Evolutionary conservation across 1,140 invertebrate species (phyloP).

Genomic region (Thaumetopoea pityocampa): DNA sequence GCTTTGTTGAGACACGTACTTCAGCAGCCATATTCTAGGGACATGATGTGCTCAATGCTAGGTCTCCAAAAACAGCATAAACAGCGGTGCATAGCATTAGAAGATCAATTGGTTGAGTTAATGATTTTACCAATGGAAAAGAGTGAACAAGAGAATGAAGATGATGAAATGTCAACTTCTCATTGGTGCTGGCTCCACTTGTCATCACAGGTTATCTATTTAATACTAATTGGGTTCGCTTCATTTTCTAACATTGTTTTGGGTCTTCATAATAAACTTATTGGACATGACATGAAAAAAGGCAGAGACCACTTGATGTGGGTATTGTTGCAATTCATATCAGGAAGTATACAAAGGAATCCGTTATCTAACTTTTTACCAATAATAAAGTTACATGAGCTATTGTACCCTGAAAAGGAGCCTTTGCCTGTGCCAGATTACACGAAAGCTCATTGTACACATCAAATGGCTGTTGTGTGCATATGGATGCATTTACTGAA

Average conservation of each 20-base stretch:
- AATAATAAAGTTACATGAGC: constrained; percentile 93
- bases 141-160: constrained; percentile 82
- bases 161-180: constrained; percentile 82
- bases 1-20: constrained; percentile 92
- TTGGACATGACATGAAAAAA: constrained; percentile 87
- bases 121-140: constrained; percentile 95
- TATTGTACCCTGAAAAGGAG: constrained; percentile 94
- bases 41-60: constrained; percentile 97
- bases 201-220: constrained; percentile 96
- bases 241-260: constrained; percentile 95
- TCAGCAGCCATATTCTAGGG: constrained; percentile 95
- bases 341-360: constrained; percentile 96
- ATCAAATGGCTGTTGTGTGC: constrained; percentile 95
- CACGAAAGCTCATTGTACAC: constrained; percentile 89
- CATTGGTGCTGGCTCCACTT: constrained; percentile 95
- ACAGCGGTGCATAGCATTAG: constrained; percentile 90
- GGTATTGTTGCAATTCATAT: constrained; percentile 97
- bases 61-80: constrained; percentile 95
- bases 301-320: constrained; percentile 97
- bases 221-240: constrained; percentile 95
- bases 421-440: constrained; percentile 93
- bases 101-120: constrained; percentile 95
- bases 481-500: constrained; percentile 97
- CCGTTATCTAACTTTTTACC: constrained; percentile 93
- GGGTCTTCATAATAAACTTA: constrained; percentile 90